Percentiles rank a stretch among this genome's conserved stretches.
Conservation (phyloP, 2,113 vertebrate genomes). For the zebrafish (Danio rerio) region GRCz12tu NC_133176.1:51862001-51862500, state of each 20-base stretch:
- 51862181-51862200: not conserved
- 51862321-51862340: not conserved
- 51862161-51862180: not conserved
- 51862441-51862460: not conserved
- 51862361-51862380: constrained; percentile 1
- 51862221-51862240: not conserved
- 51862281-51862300: not conserved
- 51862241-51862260: not conserved
- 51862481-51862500: too few relatives aligned
- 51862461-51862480: too few relatives aligned
- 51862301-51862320: not conserved
- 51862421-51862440: not conserved
- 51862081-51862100: constrained; percentile 29
- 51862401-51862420: not conserved
- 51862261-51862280: not conserved
- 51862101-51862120: constrained; percentile 15
- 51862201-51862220: not conserved
- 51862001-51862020: constrained; percentile 30
- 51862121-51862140: not conserved
- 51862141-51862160: not conserved
- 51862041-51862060: not conserved
- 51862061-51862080: constrained; percentile 25
- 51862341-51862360: not conserved
- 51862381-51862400: not conserved
- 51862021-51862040: constrained; percentile 19